phyloP scores from a whole-genome alignment of 2,113 vertebrate genomes.

The Sceloporus undulatus region DNA sequence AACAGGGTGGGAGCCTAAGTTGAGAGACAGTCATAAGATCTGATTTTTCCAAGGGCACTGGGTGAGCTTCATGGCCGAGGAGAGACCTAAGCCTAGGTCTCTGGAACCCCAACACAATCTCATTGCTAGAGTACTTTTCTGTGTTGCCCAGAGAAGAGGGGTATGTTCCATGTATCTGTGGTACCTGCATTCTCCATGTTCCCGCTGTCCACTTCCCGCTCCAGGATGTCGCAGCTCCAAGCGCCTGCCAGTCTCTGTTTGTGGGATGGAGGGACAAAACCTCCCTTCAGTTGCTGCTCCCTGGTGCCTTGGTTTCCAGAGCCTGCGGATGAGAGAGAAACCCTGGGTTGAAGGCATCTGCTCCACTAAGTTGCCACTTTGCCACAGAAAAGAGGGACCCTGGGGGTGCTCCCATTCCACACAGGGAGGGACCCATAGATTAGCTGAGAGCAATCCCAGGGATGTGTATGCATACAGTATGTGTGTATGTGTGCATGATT shows the following conservation, averaged over 20 bases:
- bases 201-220: slow-evolving; percentile 61
- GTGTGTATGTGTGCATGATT: no score
- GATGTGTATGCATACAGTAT: not conserved
- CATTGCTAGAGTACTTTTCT: no score
- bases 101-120: not conserved
- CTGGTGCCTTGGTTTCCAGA: slow-evolving; percentile 79
- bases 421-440: not conserved
- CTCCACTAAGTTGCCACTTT: not conserved
- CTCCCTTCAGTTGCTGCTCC: slow-evolving; percentile 76
- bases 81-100: not conserved
- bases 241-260: slow-evolving; percentile 35
- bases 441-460: not conserved
- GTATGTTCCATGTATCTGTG: not conserved
- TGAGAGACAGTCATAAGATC: not conserved
- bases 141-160: no score
- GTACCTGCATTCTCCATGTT: slow-evolving; percentile 79
- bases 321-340: slow-evolving; percentile 74
- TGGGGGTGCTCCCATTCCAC: not conserved
- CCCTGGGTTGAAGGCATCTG: slow-evolving; percentile 30
- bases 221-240: not conserved
- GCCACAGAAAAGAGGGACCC: not conserved
- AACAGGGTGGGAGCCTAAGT: no score
- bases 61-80: no score
- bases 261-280: slow-evolving; percentile 56
- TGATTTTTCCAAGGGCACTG: not conserved